Conservation (phyloP, 2,888 invertebrate genomes). For the Resseliella maxima region DNA sequence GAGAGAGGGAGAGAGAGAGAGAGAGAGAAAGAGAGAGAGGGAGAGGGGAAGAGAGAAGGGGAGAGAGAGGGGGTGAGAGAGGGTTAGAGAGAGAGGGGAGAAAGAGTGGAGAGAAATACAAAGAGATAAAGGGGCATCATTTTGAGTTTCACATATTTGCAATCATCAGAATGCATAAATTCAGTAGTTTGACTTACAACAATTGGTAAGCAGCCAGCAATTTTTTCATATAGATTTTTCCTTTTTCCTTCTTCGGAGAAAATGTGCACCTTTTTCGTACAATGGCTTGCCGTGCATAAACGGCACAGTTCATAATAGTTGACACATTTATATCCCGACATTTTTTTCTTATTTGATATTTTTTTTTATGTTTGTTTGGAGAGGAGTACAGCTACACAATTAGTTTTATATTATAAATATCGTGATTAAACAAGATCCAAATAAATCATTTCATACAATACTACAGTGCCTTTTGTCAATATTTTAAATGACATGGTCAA, state of each 20-base stretch:
- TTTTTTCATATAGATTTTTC: conserved; percentile 74
- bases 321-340: conserved; percentile 77
- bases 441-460: neutral
- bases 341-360: conserved; percentile 62
- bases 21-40: too few species aligned
- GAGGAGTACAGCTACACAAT: neutral
- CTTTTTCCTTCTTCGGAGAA: conserved; percentile 75
- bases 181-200: conserved; percentile 68
- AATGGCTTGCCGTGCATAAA: conserved; percentile 75
- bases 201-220: conserved; percentile 74
- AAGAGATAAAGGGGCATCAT: too few species aligned
- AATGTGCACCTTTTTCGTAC: conserved; percentile 73
- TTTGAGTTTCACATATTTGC: too few species aligned
- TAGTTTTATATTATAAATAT: neutral
- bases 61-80: too few species aligned
- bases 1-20: too few species aligned
- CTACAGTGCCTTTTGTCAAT: neutral
- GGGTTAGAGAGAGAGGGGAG: too few species aligned
- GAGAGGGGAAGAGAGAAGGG: too few species aligned
- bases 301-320: conserved; percentile 79
- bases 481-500: neutral
- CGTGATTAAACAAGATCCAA: neutral
- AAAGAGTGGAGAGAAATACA: too few species aligned
- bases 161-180: neutral
- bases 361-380: neutral